Percentiles rank a stretch among this genome's conserved stretches.
phyloP scores from a whole-genome alignment of 1,140 invertebrate species.

The Penaeus vannamei region DNA sequence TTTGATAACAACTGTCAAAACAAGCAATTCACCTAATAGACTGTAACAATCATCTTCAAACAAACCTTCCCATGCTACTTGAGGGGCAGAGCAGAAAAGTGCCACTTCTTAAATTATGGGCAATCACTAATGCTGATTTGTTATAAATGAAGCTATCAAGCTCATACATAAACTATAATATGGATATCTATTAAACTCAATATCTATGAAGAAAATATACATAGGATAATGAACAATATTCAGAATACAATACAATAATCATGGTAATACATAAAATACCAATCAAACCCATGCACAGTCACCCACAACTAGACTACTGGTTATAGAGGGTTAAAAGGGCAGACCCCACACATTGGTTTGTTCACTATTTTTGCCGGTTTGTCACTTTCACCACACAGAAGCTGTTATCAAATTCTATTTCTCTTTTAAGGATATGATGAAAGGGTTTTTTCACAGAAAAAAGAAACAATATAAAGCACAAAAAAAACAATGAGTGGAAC shows the following conservation, averaged over 20 bases:
- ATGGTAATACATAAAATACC: conserved; percentile 61
- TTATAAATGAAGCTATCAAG: conserved; percentile 62
- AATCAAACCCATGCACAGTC: conserved; percentile 58
- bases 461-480: no score
- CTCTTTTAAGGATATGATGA: no score
- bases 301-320: conserved; percentile 60
- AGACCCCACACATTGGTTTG: conserved; percentile 35
- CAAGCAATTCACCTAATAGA: conserved; percentile 17
- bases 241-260: conserved; percentile 48
- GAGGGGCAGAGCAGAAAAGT: conserved; percentile 59
- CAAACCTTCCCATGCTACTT: conserved; percentile 45
- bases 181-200: conserved; percentile 59
- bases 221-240: conserved; percentile 49
- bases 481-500: no score
- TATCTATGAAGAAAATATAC: conserved; percentile 59
- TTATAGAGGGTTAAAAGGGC: conserved; percentile 53
- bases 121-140: conserved; percentile 60
- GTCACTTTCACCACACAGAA: no score
- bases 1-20: conserved; percentile 7
- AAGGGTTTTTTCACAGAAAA: no score
- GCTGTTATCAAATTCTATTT: no score
- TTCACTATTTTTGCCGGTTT: no score
- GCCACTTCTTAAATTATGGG: conserved; percentile 61
- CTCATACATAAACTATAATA: conserved; percentile 61
- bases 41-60: conserved; percentile 34